Evolutionary conservation across 2,113 vertebrate species (phyloP).

Genomic region (Apodemus sylvaticus): DNA sequence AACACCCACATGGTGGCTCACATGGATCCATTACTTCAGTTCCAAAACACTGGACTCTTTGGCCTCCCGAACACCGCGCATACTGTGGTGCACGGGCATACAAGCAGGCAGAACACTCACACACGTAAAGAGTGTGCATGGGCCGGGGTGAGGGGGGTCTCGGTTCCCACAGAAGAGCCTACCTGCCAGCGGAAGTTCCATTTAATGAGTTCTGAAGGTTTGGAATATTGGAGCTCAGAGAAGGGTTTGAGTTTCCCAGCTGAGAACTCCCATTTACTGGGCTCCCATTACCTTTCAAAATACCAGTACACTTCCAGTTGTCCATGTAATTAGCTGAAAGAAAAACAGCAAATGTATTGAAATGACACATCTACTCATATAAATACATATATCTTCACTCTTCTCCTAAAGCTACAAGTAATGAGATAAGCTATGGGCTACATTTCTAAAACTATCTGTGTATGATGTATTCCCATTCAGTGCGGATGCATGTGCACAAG

Average conservation of each 20-base stretch:
- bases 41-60: neutral
- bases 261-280: slow-evolving; percentile 93
- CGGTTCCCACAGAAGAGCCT: slow-evolving; percentile 78
- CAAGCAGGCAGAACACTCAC: neutral
- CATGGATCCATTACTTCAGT: neutral
- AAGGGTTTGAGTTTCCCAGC: slow-evolving; percentile 90
- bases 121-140: neutral
- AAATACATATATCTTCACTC: neutral
- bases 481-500: neutral
- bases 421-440: neutral
- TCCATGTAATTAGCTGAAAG: slow-evolving; percentile 98
- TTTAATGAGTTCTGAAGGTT: slow-evolving; percentile 92
- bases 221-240: slow-evolving; percentile 88
- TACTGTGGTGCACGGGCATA: neutral
- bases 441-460: neutral
- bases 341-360: slow-evolving; percentile 52
- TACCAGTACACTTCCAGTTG: slow-evolving; percentile 98
- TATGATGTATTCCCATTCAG: neutral
- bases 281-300: slow-evolving; percentile 97
- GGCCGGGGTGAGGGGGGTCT: neutral
- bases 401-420: neutral
- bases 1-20: neutral
- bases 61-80: neutral
- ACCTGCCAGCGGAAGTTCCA: slow-evolving; percentile 95
- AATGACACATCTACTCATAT: neutral